These are phyloP conservation scores for Paradoxurus hermaphroditus DNA, from an alignment of 2,113 vertebrate genomes.

Conservation along the genomic window DNA sequence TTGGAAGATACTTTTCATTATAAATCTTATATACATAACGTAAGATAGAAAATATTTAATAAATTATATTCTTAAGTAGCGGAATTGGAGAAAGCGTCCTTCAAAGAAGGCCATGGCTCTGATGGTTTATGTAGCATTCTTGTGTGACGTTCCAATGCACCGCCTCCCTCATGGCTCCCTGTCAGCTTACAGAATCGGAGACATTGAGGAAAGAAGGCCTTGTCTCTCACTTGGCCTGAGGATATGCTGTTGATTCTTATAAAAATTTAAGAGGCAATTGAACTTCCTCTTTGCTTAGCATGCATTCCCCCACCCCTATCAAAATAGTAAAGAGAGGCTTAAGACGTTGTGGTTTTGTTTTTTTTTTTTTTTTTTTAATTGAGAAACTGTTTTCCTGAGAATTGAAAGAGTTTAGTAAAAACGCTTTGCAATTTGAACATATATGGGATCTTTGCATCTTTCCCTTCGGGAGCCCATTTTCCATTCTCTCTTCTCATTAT, in stretches of 20 bases:
- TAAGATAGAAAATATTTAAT: not conserved
- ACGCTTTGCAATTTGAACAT: conserved; percentile 7
- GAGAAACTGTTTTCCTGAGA: conserved; percentile 65
- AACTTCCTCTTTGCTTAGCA: conserved; percentile 71
- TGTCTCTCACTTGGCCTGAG: conserved; percentile 15
- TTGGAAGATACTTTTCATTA: not conserved
- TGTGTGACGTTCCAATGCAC: not conserved
- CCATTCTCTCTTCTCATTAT: not conserved
- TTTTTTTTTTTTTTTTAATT: not conserved
- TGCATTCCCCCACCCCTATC: conserved; percentile 39
- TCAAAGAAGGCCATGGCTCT: not conserved
- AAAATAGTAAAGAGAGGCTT: conserved; percentile 36
- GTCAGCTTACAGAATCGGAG: not conserved
- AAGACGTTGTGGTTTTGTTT: conserved; percentile 46
- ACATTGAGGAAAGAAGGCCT: not conserved
- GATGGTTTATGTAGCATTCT: not conserved
- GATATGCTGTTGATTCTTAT: conserved; percentile 45
- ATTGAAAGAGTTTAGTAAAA: conserved; percentile 47
- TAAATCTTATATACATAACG: not conserved
- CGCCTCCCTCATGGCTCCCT: not conserved
- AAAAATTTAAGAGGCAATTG: conserved; percentile 44
- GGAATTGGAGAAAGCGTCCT: not conserved
- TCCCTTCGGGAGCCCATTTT: not conserved
- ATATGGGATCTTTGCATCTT: not conserved
- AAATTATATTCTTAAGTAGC: conserved; percentile 16